phyloP scores from a whole-genome alignment of 2,113 vertebrate species.

The Nibea albiflora region DNA sequence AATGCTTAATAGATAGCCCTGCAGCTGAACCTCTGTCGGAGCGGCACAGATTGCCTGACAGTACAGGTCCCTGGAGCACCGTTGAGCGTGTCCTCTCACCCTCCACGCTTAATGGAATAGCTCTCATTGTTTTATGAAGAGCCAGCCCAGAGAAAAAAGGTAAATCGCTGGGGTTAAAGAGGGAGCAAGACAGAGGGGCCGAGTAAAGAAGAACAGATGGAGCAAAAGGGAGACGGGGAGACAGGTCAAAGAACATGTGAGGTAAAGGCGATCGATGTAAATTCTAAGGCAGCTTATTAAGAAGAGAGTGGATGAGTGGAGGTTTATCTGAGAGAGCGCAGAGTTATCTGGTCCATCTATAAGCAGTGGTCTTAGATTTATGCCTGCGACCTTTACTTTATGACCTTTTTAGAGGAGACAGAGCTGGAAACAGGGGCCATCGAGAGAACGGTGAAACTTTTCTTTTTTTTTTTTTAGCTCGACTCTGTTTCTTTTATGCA shows the following conservation, averaged over 20 bases:
- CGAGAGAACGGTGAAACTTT: constrained; percentile 60
- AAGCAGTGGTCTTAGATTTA: constrained; percentile 71
- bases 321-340: constrained; percentile 51
- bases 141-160: constrained; percentile 58
- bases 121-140: constrained; percentile 80
- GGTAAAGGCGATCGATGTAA: constrained; percentile 40
- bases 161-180: constrained; percentile 70
- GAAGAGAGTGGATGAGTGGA: constrained; percentile 40
- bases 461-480: constrained; percentile 13
- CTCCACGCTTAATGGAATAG: constrained; percentile 74
- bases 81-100: constrained; percentile 75
- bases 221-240: constrained; percentile 39
- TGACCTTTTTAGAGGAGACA: constrained; percentile 80
- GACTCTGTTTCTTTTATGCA: constrained; percentile 53
- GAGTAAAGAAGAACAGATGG: constrained; percentile 37
- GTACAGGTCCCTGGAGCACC: constrained; percentile 67
- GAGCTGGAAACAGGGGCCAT: constrained; percentile 49
- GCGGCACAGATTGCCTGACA: constrained; percentile 74
- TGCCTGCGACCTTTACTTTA: constrained; percentile 78
- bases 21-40: constrained; percentile 65
- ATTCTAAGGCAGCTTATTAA: constrained; percentile 52
- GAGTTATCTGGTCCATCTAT: constrained; percentile 67
- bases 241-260: constrained; percentile 25
- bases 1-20: constrained; percentile 70
- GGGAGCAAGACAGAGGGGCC: constrained; percentile 36